phyloP scores from a whole-genome alignment of 2,888 invertebrate genomes.

The Drosophila kokeensis region DNA sequence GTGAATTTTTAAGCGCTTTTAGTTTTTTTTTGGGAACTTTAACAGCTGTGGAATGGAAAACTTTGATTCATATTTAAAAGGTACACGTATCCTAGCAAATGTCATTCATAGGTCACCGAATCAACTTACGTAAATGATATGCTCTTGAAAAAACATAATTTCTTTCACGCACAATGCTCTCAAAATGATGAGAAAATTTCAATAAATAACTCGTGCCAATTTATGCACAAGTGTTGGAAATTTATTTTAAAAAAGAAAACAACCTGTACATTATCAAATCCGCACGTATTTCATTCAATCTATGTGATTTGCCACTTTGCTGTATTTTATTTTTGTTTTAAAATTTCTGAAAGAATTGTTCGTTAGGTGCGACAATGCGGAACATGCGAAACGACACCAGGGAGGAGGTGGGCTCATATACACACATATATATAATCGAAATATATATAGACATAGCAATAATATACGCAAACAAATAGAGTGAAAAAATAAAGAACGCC shows the following conservation, averaged over 20 bases:
- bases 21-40: constrained; percentile 31
- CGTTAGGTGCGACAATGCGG: constrained; percentile 71
- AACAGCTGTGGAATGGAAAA: constrained; percentile 40
- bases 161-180: constrained; percentile 28
- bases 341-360: constrained; percentile 29
- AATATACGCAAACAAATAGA: constrained; percentile 9
- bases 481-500: constrained; percentile 13
- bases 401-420: constrained; percentile 10
- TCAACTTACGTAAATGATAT: constrained; percentile 60
- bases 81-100: constrained; percentile 55
- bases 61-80: neutral
- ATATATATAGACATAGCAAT: neutral
- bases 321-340: constrained; percentile 17
- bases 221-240: constrained; percentile 29
- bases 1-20: constrained; percentile 11
- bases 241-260: constrained; percentile 43
- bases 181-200: constrained; percentile 4
- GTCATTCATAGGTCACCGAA: constrained; percentile 70
- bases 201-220: constrained; percentile 34
- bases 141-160: constrained; percentile 47
- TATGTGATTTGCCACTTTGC: constrained; percentile 12
- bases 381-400: constrained; percentile 43
- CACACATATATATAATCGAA: neutral
- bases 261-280: constrained; percentile 57
- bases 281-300: constrained; percentile 53